phyloP scores from a whole-genome alignment of 2,888 invertebrate species.

The Amphipoea lucens region DNA sequence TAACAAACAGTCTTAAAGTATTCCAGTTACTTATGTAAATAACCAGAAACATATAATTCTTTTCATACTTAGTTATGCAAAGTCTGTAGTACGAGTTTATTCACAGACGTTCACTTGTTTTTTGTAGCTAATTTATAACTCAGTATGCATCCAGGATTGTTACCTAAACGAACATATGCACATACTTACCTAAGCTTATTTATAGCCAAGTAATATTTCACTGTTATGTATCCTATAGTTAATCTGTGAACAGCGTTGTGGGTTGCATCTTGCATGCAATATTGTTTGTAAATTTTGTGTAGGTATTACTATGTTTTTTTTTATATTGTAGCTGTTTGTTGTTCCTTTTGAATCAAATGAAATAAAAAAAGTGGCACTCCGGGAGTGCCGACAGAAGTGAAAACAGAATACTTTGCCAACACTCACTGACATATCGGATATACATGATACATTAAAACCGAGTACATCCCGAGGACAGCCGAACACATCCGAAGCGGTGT shows the following conservation, averaged over 20 bases:
- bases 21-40: not conserved
- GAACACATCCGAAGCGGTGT: too few species aligned
- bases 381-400: too few species aligned
- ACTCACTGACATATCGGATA: too few species aligned
- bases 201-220: not conserved
- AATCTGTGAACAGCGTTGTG: not conserved
- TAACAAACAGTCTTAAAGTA: not conserved
- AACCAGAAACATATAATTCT: conserved; percentile 6
- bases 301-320: too few species aligned
- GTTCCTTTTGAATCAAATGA: too few species aligned
- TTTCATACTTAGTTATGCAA: conserved; percentile 17
- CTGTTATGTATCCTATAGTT: not conserved
- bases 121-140: conserved; percentile 22
- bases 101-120: conserved; percentile 1
- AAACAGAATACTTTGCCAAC: too few species aligned
- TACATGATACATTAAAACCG: too few species aligned
- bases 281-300: not conserved
- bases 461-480: too few species aligned
- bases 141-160: conserved; percentile 1
- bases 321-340: not conserved
- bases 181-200: not conserved
- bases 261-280: not conserved
- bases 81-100: not conserved
- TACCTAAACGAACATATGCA: conserved; percentile 1
- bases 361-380: too few species aligned